phyloP scores from a whole-genome alignment of 2,113 vertebrate species.

The Pleuronectes platessa region DNA sequence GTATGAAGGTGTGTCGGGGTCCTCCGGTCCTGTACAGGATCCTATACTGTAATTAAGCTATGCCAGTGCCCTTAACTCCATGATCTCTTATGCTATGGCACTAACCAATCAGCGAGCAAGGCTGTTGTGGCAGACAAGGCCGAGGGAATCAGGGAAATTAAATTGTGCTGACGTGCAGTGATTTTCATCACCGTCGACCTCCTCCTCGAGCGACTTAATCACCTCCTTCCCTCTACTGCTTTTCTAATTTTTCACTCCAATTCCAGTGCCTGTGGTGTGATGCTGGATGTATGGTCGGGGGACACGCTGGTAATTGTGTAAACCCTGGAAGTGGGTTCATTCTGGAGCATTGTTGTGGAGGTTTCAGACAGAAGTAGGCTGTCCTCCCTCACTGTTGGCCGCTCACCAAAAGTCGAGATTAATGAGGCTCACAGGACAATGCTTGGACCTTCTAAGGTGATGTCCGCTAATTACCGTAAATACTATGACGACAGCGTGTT shows the following conservation, averaged over 20 bases:
- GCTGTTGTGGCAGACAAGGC: slow-evolving; percentile 66
- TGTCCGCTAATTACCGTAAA: slow-evolving; percentile 50
- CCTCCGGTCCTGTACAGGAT: slow-evolving; percentile 10
- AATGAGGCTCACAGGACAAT: slow-evolving; percentile 69
- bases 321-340: slow-evolving; percentile 66
- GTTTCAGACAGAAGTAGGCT: slow-evolving; percentile 65
- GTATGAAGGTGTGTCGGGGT: background rate
- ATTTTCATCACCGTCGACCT: slow-evolving; percentile 77
- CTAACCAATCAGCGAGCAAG: slow-evolving; percentile 74
- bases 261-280: slow-evolving; percentile 70
- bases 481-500: slow-evolving; percentile 21
- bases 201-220: slow-evolving; percentile 75
- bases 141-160: slow-evolving; percentile 71
- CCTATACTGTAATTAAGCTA: slow-evolving; percentile 69
- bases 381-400: slow-evolving; percentile 63
- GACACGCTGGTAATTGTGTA: slow-evolving; percentile 75
- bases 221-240: slow-evolving; percentile 63
- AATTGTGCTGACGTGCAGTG: slow-evolving; percentile 71
- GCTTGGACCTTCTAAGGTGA: slow-evolving; percentile 54
- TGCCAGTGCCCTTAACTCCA: slow-evolving; percentile 54
- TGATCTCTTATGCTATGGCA: slow-evolving; percentile 56
- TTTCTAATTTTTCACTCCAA: slow-evolving; percentile 69
- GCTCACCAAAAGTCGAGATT: slow-evolving; percentile 67
- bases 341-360: slow-evolving; percentile 52
- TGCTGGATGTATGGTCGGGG: slow-evolving; percentile 66